Evolutionary conservation across 1,140 invertebrate species (phyloP).

Genomic region (Temnothorax nylanderi): DNA sequence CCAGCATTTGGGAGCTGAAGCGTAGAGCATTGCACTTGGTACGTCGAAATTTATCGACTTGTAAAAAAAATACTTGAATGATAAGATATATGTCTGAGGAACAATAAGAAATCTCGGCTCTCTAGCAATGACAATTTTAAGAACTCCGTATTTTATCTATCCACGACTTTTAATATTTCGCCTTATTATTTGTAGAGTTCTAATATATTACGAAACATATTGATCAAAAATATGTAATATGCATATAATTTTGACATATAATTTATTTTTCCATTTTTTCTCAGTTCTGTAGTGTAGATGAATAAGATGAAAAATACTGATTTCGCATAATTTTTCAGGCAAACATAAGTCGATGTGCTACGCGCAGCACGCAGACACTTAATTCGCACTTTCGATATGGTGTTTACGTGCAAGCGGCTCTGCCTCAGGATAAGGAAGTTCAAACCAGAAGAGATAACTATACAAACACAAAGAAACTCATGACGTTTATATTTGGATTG

Average conservation of each 20-base stretch:
- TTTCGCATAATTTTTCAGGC: constrained; percentile 81
- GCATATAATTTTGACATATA: neutral
- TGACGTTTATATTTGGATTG: constrained; percentile 86
- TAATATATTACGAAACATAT: neutral
- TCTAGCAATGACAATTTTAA: neutral
- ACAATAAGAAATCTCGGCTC: neutral
- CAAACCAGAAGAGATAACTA: constrained; percentile 87
- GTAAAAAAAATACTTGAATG: neutral
- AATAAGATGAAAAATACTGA: constrained; percentile 3
- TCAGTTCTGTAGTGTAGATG: neutral
- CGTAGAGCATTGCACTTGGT: constrained; percentile 90
- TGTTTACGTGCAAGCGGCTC: constrained; percentile 86
- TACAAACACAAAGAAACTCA: constrained; percentile 84
- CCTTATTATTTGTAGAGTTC: neutral
- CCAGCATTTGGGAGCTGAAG: constrained; percentile 92
- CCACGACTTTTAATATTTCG: constrained; percentile 16
- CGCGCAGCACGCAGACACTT: constrained; percentile 88
- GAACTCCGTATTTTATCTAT: neutral
- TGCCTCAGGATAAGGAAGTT: constrained; percentile 82
- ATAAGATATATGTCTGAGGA: neutral
- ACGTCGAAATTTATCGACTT: constrained; percentile 47
- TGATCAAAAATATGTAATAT: neutral
- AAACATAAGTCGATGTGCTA: constrained; percentile 86
- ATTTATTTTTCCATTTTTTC: neutral
- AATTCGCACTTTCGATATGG: constrained; percentile 86